Conservation (phyloP, 1,140 invertebrate species). For the Calosoma granatense region DNA sequence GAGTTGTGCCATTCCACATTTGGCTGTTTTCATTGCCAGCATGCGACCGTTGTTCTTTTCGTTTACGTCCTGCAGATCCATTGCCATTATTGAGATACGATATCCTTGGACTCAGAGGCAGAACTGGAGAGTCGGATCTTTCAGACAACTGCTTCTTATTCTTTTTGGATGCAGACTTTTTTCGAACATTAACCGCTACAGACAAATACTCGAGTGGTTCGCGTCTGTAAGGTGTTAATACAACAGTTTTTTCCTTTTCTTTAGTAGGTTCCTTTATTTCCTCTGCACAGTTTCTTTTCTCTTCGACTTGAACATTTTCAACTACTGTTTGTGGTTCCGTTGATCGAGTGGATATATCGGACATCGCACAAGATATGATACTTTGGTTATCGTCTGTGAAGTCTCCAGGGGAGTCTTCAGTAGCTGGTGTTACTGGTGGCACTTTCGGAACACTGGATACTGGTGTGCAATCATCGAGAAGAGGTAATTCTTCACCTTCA, state of each 20-base stretch:
- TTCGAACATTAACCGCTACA: conserved; percentile 43
- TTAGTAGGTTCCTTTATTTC: background rate
- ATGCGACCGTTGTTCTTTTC: conserved; percentile 10
- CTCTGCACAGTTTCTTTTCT: conserved; percentile 14
- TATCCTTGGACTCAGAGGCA: conserved; percentile 24
- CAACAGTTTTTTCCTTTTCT: conserved; percentile 27
- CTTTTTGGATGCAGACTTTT: conserved; percentile 50
- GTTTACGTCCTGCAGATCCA: conserved; percentile 3
- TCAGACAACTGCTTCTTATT: conserved; percentile 46
- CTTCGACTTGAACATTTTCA: conserved; percentile 27
- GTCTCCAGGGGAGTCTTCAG: conserved; percentile 46
- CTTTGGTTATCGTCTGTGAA: conserved; percentile 61
- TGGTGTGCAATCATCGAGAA: conserved; percentile 47
- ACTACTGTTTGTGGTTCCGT: conserved; percentile 41
- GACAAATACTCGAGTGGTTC: conserved; percentile 54
- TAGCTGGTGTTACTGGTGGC: conserved; percentile 45
- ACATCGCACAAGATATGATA: conserved; percentile 58
- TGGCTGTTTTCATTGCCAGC: conserved; percentile 21
- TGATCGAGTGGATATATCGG: conserved; percentile 52
- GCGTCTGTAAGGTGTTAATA: conserved; percentile 47
- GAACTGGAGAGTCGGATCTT: conserved; percentile 49
- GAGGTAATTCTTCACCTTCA: conserved; percentile 56
- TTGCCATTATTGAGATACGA: conserved; percentile 13
- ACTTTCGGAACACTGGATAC: conserved; percentile 34
- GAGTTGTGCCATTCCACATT: conserved; percentile 54